phyloP scores from a whole-genome alignment of 2,888 invertebrate genomes.

The Drosophila falleni region DNA sequence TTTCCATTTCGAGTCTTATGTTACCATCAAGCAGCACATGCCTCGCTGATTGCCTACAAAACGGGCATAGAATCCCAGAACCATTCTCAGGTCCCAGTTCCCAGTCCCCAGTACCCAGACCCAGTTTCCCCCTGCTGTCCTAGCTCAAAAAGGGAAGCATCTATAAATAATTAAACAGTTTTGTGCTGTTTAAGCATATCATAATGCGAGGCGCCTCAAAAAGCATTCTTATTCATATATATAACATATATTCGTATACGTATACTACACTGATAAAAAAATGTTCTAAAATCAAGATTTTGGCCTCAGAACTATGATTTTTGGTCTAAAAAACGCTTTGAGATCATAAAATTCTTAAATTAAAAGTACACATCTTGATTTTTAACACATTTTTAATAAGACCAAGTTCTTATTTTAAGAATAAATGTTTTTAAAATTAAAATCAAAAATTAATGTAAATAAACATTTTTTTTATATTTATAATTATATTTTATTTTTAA shows the following conservation, averaged over 20 bases:
- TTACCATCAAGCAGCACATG: slow-evolving; percentile 37
- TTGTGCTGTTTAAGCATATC: slow-evolving; percentile 82
- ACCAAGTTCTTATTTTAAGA: too few species aligned
- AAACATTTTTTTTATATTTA: too few species aligned
- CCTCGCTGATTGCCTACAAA: slow-evolving; percentile 53
- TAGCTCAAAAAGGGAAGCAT: slow-evolving; percentile 40
- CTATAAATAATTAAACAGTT: slow-evolving; percentile 84
- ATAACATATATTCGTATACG: background rate
- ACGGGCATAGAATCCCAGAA: slow-evolving; percentile 14
- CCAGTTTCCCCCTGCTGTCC: slow-evolving; percentile 13
- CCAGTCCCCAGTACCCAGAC: slow-evolving; percentile 10
- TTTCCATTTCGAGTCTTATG: slow-evolving; percentile 37
- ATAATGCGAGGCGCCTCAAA: slow-evolving; percentile 78
- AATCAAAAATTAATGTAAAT: too few species aligned
- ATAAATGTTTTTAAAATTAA: too few species aligned
- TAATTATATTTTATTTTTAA: too few species aligned
- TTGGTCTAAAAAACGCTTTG: too few species aligned
- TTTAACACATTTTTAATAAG: too few species aligned
- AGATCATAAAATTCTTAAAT: too few species aligned
- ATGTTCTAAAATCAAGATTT: background rate
- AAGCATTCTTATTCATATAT: slow-evolving; percentile 37
- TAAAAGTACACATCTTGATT: too few species aligned
- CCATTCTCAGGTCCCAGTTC: slow-evolving; percentile 9
- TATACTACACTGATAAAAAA: background rate
- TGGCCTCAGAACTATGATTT: too few species aligned